Evolutionary conservation across 2,888 invertebrate species (phyloP), one percentile per base, ranked within the genome.

Genomic region (Euzophera pinguis): DNA sequence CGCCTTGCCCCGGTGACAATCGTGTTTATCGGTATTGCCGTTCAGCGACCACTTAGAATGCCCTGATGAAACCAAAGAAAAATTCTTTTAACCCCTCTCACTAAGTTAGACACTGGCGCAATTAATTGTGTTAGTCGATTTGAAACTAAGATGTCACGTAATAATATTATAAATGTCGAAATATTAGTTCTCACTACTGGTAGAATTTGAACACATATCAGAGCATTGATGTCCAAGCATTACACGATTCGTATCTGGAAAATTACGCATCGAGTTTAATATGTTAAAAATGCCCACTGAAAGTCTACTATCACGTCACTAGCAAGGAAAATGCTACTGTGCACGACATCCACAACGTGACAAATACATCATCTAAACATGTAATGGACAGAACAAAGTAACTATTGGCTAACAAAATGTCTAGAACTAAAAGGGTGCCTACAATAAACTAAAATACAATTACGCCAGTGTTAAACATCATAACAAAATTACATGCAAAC

Each of bases 51-150:
- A 63, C 52, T 81, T 85, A 75, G 69, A 71, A 64, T 79, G 82
- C 65, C 88, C 89, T 89, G 82, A 81, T 78, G 75, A 81, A 84
- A 62, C 69, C 82, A 84, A 84, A 80, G 57, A 78, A 77, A 74
- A 73, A 61, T 59, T 66, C 64, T 68, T 70, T 76, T 73, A 77
- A 77, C 76, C 73, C 73, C 74, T 61, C 60, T 63, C 65, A 69
- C 54, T 62, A 62, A 62, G 62, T 63, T 65, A 62, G 65, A 73
- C 73, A 82, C 78, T 85, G 86, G 84, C 84, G 84, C 69, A 84
- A 84, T 79, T 69, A 84, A 84, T 79, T 78, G 78, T 81, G 81
- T 81, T 79, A 78, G 71, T 75, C 69, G 66, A 65, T 59, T 58
- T 57, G 53, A 62, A 63, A 61, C 64, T 63, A 61, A 56, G 66